Evolutionary conservation across 2,888 invertebrate species (phyloP), one percentile per base, ranked within the genome.

Genomic region (Anthophora plumipes): DNA sequence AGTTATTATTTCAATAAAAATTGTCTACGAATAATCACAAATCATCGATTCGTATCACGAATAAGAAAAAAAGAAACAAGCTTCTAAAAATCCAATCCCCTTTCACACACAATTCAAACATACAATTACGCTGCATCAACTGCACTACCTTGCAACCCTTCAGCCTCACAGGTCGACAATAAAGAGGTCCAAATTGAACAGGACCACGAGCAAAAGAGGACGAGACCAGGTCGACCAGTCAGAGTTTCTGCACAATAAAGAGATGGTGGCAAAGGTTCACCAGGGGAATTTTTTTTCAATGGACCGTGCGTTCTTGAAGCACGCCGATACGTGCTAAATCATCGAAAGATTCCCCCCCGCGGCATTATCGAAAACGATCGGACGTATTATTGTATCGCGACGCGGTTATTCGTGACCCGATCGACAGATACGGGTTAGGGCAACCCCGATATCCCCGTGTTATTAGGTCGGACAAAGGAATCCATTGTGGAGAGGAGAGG

Each of bases 391-490:
- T 86, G 86, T 84, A 86, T 84, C 82, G 82, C 82, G 79, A 80
- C 79, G 73, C 64, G 83, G 86, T 78, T 83, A 75, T 80, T 86
- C 84, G 77, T 87, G 86, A 85, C 74, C 79, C 83, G 85, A 87
- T 82, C 78, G 80, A 69, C 66, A 64, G 84, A 87, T 86, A 82
- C 71, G 74, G 57, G 74, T 50, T 52, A 73, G 76, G 61, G 80
- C 52, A 67, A 69, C 25, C 64, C 77, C 79, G 86, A 83, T 88
- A 72, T 80, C 77, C 31, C 61, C 37, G 80, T 69, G 85, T 88
- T 88, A 88, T 88, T 88, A 87, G 88, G 66, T 80, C 78, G 83
- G 76, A 88, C 88, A 88, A 88, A 88, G 77, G 83, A 67, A 77
- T 81, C 84, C 77, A 88, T 88, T 88, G 88, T 87, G 70, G n/a